Conservation (phyloP, 37 sponge, comb jelly and placozoan genomes). For the Lycopodina hypogea region DNA sequence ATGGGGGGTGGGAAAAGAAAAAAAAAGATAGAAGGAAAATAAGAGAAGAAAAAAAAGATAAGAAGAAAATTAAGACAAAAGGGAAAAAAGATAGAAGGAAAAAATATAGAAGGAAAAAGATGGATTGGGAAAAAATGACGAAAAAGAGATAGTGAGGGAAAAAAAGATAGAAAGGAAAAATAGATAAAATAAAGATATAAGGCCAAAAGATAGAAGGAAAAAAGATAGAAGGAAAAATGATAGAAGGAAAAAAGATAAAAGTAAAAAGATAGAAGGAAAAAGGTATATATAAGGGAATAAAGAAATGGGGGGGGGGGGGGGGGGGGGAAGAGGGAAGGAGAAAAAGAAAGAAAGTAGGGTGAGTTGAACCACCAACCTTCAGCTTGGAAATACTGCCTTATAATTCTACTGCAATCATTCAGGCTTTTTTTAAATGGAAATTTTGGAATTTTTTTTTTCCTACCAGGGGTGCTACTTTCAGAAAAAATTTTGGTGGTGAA, state of each 20-base stretch:
- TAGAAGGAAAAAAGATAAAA: neutral
- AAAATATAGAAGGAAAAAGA: neutral
- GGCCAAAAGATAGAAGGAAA: neutral
- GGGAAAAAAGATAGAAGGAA: neutral
- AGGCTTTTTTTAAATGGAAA: too few relatives aligned
- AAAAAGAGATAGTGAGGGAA: slow-evolving; percentile 6
- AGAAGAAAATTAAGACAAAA: neutral
- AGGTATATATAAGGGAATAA: neutral
- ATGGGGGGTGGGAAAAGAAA: neutral
- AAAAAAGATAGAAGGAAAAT: neutral
- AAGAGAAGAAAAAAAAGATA: neutral
- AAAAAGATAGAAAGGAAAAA: neutral
- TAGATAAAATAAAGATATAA: neutral
- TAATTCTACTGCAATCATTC: too few relatives aligned
- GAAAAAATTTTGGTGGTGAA: too few relatives aligned
- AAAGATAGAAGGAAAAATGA: neutral
- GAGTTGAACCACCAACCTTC: neutral
- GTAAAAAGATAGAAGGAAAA: neutral
- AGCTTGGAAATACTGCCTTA: too few relatives aligned
- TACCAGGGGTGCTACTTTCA: too few relatives aligned
- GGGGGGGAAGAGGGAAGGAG: neutral
- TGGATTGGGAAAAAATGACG: neutral
- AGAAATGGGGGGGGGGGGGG: neutral
- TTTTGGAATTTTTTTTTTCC: too few relatives aligned
- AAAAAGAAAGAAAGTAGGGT: neutral